Base-by-base conservation (phyloP, 2,888 invertebrate genomes). In the Chaetoderma sp. region DNA sequence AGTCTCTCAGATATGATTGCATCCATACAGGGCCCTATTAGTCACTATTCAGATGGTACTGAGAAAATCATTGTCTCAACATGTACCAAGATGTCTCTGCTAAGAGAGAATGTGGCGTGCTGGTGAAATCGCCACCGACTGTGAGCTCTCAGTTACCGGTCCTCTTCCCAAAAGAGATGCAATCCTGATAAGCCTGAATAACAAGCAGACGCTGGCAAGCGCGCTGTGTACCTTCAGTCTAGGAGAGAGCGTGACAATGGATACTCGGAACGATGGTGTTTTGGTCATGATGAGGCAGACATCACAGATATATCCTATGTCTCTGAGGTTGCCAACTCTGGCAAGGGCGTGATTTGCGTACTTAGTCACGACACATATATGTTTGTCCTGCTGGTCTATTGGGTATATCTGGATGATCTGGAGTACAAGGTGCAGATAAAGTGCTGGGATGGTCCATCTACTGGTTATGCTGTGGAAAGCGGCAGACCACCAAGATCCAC, bases 51-150 rank as follows among this genome's bases (percentile, higher is more conserved):
- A n/a, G n/a, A n/a, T n/a, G n/a, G n/a, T n/a, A n/a, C n/a, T n/a
- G n/a, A n/a, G n/a, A n/a, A n/a, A n/a, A n/a, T n/a, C n/a, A n/a
- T n/a, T 30, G 33, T 65, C 1, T 63, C 65, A 33, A 62, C 57
- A 47, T 62, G 49, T 52, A 57, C 56, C 45, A n/a, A n/a, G n/a
- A n/a, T n/a, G n/a, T n/a, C n/a, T n/a, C n/a, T n/a, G n/a, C n/a
- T n/a, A n/a, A n/a, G 65, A 62, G 50, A 63, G 55, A 47, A 47
- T 57, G 39, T 30, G 57, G 50, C 47, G 56, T 18, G 55, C 62
- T 33, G 47, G 62, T 49, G 65, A 62, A 33, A 21, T 32, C 36
- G 27, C 28, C 1, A 28, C 33, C 33, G 52, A 58, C 25, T 60
- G 49, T 25, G 47, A 60, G n/a, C 18, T 63, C 33, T 44, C 56